phyloP scores from a whole-genome alignment of 37 sponge, comb jelly and placozoan species.

The Corticium candelabrum region DNA sequence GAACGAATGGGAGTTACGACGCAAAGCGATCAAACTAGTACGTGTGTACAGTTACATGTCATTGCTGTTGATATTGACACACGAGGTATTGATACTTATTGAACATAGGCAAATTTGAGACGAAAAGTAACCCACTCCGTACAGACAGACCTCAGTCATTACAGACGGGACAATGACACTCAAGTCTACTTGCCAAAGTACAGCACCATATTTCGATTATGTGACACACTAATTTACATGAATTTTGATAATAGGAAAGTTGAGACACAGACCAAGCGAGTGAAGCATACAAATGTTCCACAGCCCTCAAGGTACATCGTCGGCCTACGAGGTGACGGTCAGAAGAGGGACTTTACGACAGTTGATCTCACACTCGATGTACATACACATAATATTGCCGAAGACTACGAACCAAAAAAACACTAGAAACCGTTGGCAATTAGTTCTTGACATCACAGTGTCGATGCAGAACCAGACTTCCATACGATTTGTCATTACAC shows the following conservation, averaged over 20 bases:
- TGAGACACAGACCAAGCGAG: conserved; percentile 69
- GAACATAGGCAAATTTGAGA: conserved; percentile 68
- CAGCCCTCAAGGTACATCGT: conserved; percentile 77
- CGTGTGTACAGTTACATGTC: not conserved
- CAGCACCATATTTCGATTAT: not conserved
- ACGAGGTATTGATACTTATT: not conserved
- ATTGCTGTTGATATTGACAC: not conserved
- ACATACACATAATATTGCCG: conserved; percentile 40
- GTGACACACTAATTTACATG: not conserved
- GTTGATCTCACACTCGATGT: conserved; percentile 67
- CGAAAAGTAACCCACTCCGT: conserved; percentile 83
- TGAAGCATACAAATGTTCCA: conserved; percentile 68
- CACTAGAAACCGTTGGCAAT: too few relatives aligned
- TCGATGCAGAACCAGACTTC: not conserved
- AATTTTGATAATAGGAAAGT: conserved; percentile 28
- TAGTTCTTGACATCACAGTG: too few relatives aligned
- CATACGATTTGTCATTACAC: not conserved
- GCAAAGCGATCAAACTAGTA: conserved; percentile 88
- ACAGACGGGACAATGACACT: conserved; percentile 72
- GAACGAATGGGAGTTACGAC: conserved; percentile 98
- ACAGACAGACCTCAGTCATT: conserved; percentile 89
- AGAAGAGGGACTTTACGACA: conserved; percentile 18
- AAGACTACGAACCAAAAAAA: not conserved
- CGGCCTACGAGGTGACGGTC: conserved; percentile 63
- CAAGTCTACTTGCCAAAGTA: conserved; percentile 92